Evolutionary conservation across 2,888 invertebrate genomes (phyloP).

Genomic region (Deroplatys truncata): DNA sequence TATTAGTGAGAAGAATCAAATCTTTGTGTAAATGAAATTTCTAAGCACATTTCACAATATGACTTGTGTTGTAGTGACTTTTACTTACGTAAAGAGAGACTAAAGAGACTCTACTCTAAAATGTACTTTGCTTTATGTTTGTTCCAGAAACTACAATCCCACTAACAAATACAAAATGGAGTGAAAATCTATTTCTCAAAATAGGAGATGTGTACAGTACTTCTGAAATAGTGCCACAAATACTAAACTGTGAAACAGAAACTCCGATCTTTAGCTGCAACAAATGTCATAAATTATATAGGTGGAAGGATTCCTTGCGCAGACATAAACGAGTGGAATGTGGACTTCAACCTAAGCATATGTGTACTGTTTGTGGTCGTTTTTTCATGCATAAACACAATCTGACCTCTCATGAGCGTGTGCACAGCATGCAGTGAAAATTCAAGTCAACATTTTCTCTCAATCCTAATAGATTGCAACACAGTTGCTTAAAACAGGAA

Average conservation of each 20-base stretch:
- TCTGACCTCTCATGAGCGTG: constrained; percentile 41
- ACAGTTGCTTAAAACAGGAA: too few relatives aligned
- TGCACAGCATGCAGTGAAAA: background rate
- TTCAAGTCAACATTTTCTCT: too few relatives aligned
- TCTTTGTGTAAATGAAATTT: too few relatives aligned
- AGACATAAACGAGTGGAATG: constrained; percentile 31
- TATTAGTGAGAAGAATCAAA: too few relatives aligned
- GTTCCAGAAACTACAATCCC: background rate
- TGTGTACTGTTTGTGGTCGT: constrained; percentile 28
- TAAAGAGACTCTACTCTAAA: background rate
- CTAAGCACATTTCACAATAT: too few relatives aligned
- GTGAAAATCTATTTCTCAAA: background rate
- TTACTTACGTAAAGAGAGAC: too few relatives aligned
- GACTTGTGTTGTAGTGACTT: too few relatives aligned
- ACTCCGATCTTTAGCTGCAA: background rate
- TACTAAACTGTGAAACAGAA: background rate
- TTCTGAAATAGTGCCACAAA: background rate
- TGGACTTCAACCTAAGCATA: constrained; percentile 34
- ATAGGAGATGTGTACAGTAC: background rate
- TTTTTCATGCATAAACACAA: constrained; percentile 27
- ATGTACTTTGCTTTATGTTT: background rate
- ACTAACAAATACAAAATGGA: too few relatives aligned
- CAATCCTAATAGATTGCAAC: too few relatives aligned
- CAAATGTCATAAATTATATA: constrained; percentile 21
- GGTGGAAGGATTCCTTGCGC: constrained; percentile 21